These are phyloP conservation scores for Molorchus minor DNA, from an alignment of 2,888 invertebrate species.

Conservation along the genomic window DNA sequence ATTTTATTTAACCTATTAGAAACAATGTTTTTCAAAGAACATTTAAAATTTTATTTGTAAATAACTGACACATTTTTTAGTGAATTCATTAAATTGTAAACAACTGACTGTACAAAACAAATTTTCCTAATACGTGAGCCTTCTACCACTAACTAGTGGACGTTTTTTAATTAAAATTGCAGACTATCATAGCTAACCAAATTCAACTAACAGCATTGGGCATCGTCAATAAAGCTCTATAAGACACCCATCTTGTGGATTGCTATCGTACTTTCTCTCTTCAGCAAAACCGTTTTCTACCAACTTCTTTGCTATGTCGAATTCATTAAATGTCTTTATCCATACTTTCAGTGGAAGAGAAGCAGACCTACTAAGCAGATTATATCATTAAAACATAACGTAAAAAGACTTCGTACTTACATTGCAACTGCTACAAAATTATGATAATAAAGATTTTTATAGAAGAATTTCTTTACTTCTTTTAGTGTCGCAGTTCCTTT, in stretches of 20 bases:
- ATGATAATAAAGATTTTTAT: constrained; percentile 37
- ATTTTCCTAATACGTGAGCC: no score
- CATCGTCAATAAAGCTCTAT: constrained; percentile 22
- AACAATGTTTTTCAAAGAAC: no score
- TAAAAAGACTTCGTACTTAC: constrained; percentile 27
- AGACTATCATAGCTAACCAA: no score
- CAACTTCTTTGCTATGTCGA: constrained; percentile 36
- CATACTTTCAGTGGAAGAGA: constrained; percentile 32
- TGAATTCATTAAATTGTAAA: no score
- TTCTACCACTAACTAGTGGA: no score
- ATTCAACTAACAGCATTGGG: background rate
- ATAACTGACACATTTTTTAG: no score
- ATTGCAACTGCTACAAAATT: constrained; percentile 37
- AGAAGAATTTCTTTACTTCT: constrained; percentile 39
- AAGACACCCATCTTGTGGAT: constrained; percentile 30
- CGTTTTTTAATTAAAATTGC: no score
- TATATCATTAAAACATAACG: background rate
- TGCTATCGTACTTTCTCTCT: constrained; percentile 22
- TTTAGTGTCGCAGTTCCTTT: constrained; percentile 25
- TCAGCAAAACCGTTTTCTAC: constrained; percentile 36
- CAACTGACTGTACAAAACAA: no score
- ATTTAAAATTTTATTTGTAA: no score
- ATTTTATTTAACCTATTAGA: no score
- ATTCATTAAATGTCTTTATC: constrained; percentile 31
- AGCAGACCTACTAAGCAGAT: constrained; percentile 31